phyloP scores from a whole-genome alignment of 2,113 vertebrate species.

The Emydocephalus ijimae region DNA sequence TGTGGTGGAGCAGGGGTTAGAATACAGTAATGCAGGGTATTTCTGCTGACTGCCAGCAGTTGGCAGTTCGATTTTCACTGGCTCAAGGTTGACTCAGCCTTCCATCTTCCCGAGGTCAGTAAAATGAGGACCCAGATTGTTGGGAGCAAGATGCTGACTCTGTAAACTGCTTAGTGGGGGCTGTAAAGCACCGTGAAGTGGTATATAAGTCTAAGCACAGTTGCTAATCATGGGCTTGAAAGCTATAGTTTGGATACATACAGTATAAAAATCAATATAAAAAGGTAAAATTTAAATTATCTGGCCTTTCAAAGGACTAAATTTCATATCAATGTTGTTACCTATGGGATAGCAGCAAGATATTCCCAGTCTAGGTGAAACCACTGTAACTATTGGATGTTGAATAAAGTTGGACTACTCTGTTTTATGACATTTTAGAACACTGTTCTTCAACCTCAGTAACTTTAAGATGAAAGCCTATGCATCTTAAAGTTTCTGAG shows the following conservation, averaged over 20 bases:
- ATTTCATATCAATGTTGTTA: background rate
- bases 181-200: too few species aligned
- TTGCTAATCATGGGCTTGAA: conserved; percentile 1
- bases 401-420: background rate
- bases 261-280: background rate
- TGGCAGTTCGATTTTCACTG: too few species aligned
- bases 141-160: too few species aligned
- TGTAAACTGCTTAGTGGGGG: too few species aligned
- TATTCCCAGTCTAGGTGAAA: background rate
- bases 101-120: too few species aligned
- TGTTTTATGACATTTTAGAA: background rate
- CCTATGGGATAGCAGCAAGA: background rate
- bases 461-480: too few species aligned
- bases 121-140: too few species aligned
- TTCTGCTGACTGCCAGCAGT: too few species aligned
- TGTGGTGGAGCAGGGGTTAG: too few species aligned
- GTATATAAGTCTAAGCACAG: too few species aligned
- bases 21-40: too few species aligned
- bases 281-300: background rate
- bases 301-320: background rate
- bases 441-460: background rate
- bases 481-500: background rate
- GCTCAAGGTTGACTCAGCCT: too few species aligned
- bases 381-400: background rate
- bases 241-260: conserved; percentile 32